Conservation (phyloP, 2,888 invertebrate species). For the Euphydryas editha region DNA sequence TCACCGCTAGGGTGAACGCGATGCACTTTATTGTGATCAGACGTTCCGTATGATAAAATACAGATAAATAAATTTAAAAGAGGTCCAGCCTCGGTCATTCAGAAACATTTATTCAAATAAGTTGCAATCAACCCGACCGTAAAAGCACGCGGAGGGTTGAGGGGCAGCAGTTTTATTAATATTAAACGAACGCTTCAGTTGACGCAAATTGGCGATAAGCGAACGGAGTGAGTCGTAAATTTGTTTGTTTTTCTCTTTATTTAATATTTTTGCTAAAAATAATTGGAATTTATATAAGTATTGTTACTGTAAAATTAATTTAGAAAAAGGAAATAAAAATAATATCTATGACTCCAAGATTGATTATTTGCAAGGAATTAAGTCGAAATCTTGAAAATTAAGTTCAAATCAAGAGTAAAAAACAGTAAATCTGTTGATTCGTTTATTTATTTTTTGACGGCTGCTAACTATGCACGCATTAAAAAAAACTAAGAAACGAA, state of each 20-base stretch:
- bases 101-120: conserved; percentile 82
- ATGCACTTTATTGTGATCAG: conserved; percentile 52
- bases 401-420: too few species aligned
- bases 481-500: too few species aligned
- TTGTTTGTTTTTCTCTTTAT: conserved; percentile 51
- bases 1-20: conserved; percentile 53
- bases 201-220: conserved; percentile 82
- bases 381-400: too few species aligned
- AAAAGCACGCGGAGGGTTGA: conserved; percentile 78
- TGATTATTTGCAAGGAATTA: too few species aligned
- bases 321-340: too few species aligned
- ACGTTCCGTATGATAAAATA: conserved; percentile 61
- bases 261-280: conserved; percentile 39
- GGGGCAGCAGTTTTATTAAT: conserved; percentile 80
- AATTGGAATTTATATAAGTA: too few species aligned
- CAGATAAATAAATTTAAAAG: conserved; percentile 66
- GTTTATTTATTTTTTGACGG: too few species aligned
- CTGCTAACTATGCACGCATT: too few species aligned
- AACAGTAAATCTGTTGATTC: too few species aligned
- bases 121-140: conserved; percentile 80
- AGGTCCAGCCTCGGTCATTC: conserved; percentile 60
- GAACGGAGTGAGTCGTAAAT: conserved; percentile 70
- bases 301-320: too few species aligned
- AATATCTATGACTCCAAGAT: too few species aligned
- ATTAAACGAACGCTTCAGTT: conserved; percentile 82